Conservation (phyloP, 2,797 vertebrate genomes). For the Arrhamphus sclerolepis region DNA sequence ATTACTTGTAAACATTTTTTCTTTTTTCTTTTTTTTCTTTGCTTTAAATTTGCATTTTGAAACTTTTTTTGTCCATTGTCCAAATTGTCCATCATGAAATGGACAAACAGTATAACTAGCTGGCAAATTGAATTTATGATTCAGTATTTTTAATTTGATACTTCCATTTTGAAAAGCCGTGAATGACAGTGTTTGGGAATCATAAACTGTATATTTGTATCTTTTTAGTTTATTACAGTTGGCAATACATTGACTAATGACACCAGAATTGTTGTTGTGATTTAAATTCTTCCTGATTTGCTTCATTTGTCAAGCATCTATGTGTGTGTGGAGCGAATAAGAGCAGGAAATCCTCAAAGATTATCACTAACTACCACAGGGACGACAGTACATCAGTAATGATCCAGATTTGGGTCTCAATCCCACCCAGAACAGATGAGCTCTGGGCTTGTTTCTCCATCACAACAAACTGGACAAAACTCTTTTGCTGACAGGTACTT, state of each 20-base stretch:
- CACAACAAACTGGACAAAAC: conserved; percentile 41
- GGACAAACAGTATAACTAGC: no score
- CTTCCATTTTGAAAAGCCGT: no score
- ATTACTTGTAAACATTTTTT: no score
- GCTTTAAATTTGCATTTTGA: no score
- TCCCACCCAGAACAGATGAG: conserved; percentile 63
- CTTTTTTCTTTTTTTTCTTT: no score
- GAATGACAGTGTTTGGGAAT: no score
- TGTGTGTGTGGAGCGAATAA: conserved; percentile 24
- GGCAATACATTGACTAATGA: background rate
- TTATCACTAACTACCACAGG: conserved; percentile 57
- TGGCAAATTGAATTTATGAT: no score
- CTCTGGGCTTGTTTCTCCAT: conserved; percentile 25
- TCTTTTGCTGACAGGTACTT: conserved; percentile 51
- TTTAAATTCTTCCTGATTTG: background rate
- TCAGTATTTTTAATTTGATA: no score
- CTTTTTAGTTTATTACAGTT: no score
- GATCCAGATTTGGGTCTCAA: conserved; percentile 66
- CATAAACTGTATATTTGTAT: no score
- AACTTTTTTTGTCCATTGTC: no score
- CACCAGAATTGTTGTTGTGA: background rate
- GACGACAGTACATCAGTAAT: conserved; percentile 46
- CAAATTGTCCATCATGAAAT: no score
- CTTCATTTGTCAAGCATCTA: conserved; percentile 9
- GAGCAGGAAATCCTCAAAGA: conserved; percentile 65